Base-by-base conservation (phyloP, 2,113 vertebrate genomes). In the Dissostichus mawsoni region DNA sequence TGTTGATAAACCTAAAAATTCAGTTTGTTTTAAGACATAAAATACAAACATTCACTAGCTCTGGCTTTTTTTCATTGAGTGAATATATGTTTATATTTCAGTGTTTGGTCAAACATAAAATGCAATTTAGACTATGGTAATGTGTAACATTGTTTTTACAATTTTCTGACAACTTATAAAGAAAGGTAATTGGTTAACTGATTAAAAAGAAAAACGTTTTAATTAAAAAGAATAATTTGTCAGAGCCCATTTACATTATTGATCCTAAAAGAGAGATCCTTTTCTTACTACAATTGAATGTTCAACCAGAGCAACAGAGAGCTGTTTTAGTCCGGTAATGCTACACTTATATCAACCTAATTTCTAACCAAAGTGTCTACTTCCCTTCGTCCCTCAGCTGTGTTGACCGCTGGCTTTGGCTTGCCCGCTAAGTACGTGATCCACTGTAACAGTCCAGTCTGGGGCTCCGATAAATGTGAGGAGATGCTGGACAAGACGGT, bases 401-500 rank as follows among this genome's bases (percentile, higher is more conserved):
- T 95, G 75, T 87, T 99, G 87, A 97, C 96, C 1, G 92, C 93
- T 3, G 98, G 98, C 74, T 97, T 95, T 0, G 97, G 97, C 29
- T 93, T 99, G 69, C 98, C 98, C 0, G 98, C 98, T 0, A 99
- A 99, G 92, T 99, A 98, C 90, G 97, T 99, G 81, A 99, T 99
- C 94, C 98, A 99, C 94, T 99, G 98, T 86, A 97, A 99, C 50
- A 99, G 98, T 90, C 98, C 98, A 0, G 94, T 96, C 0, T 99
- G 98, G 98, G 98, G 98, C 72, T 96, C 96, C 0, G 98, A 99
- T 87, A 97, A 97, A 78, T 99, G 98, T 0, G 98, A 99, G 91
- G 98, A 99, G 85, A 81, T 99, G 90, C 96, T 99, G 94, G 98
- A 99, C 69, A 98, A 98, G 92, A 99, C 98, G 0, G 98, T 99